Evolutionary conservation across 2,113 vertebrate species (phyloP).

Genomic region (Shinisaurus crocodilurus): DNA sequence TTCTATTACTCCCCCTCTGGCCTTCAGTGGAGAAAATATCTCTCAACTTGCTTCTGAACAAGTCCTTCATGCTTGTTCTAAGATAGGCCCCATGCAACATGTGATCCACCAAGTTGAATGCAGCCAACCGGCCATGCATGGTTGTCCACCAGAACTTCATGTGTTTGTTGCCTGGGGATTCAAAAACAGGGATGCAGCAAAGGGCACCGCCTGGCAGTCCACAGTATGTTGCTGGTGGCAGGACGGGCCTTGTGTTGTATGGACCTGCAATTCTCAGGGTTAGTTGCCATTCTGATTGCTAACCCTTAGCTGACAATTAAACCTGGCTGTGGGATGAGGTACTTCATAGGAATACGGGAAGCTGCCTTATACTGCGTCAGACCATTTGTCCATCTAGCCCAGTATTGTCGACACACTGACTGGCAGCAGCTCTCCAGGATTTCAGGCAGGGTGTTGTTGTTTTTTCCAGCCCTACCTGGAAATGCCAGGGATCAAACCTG

Average conservation of each 20-base stretch:
- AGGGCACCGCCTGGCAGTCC: neutral
- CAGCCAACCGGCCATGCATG: neutral
- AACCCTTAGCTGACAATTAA: neutral
- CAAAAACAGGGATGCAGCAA: neutral
- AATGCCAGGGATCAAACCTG: too few relatives aligned
- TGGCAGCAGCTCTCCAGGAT: too few relatives aligned
- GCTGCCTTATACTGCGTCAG: too few relatives aligned
- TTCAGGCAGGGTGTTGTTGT: too few relatives aligned
- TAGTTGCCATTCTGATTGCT: too few relatives aligned
- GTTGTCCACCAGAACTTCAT: neutral
- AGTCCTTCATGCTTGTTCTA: constrained; percentile 29
- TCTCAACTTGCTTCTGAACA: constrained; percentile 8
- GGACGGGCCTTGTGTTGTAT: neutral
- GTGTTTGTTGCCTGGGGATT: neutral
- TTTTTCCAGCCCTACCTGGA: too few relatives aligned
- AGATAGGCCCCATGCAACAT: neutral
- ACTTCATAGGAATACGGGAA: too few relatives aligned
- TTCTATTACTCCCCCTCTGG: neutral
- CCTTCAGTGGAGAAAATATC: constrained; percentile 25
- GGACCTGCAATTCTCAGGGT: too few relatives aligned
- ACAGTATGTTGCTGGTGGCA: neutral
- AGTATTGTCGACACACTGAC: too few relatives aligned
- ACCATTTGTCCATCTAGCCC: too few relatives aligned
- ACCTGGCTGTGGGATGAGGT: neutral
- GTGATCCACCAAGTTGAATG: neutral